Base-by-base conservation (phyloP, 2,113 vertebrate species). In the Crotophaga sulcirostris region DNA sequence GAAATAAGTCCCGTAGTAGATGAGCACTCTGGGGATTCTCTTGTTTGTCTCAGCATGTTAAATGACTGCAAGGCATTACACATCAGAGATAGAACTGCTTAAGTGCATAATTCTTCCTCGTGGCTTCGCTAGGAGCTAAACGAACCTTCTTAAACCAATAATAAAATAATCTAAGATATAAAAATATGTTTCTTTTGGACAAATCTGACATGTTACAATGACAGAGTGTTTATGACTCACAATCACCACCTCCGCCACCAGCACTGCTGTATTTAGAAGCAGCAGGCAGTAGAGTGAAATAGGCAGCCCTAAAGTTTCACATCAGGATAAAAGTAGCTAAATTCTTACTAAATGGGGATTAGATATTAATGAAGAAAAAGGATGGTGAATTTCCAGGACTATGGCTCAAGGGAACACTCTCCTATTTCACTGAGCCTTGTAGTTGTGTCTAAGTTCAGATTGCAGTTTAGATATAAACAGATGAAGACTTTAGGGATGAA, bases 21-120 rank as follows among this genome's bases (percentile, higher is more conserved):
- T 95, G 97, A 98, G 95, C 95, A 94, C 97, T 97, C 98, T 97
- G 96, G 98, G 96, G 98, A 98, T 97, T 94, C 95, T 96, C 97
- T 95, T 97, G 97, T 97, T 98, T 97, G 97, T 97, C 97, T 97
- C 97, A 92, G 97, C 92, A 90, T 91, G 97, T 96, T 97, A 97
- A 76, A 68, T 83, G 96, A 97, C 98, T 98, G 96, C 92, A 90
- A 98, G 96, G 96, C 97, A 96, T 93, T 96, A 91, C 95, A 95
- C 93, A 91, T 97, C 96, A 91, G 94, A 92, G 90, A 87, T 59
- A 93, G 93, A 95, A 56, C 94, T 84, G 74, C 94, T 82, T 93
- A 89, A 83, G 59, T 86, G 92, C 94, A 87, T 93, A 95, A 85
- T 93, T 96, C 95, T 96, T 97, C 94, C 91, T 96, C 31, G 0